phyloP scores from a whole-genome alignment of 1,140 invertebrate species.

The Copidosoma floridanum region DNA sequence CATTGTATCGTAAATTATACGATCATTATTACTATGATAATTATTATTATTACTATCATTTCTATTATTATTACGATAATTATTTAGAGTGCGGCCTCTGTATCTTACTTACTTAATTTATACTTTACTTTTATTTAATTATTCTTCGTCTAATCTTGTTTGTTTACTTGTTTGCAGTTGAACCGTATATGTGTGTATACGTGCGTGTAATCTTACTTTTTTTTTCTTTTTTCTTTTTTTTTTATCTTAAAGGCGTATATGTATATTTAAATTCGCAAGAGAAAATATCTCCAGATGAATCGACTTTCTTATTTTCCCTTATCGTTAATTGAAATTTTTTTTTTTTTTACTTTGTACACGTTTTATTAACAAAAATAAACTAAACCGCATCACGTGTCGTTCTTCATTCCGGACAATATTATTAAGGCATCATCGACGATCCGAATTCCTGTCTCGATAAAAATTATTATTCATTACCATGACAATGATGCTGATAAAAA shows the following conservation, averaged over 20 bases:
- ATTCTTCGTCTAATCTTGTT: no score
- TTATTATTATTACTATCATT: no score
- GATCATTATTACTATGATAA: no score
- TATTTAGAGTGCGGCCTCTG: constrained; percentile 24
- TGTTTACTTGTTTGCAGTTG: background rate
- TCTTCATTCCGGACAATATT: constrained; percentile 23
- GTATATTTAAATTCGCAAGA: constrained; percentile 14
- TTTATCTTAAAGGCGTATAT: background rate
- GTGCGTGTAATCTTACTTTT: background rate
- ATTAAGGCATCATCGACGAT: constrained; percentile 34
- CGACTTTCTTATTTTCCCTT: no score
- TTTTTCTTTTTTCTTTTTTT: constrained; percentile 10
- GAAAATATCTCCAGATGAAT: constrained; percentile 4
- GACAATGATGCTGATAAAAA: no score
- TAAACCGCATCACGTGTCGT: constrained; percentile 26
- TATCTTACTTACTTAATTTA: constrained; percentile 22
- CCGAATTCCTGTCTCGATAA: constrained; percentile 23
- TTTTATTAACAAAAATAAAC: constrained; percentile 34
- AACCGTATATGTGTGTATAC: background rate
- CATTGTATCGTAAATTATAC: constrained; percentile 41
- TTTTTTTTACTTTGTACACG: constrained; percentile 15
- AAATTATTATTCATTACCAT: background rate
- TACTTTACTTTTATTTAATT: background rate
- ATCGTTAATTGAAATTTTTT: no score
- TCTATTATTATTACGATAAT: no score